Conservation (phyloP, 2,797 vertebrate genomes). For the Prunella strophiata region DNA sequence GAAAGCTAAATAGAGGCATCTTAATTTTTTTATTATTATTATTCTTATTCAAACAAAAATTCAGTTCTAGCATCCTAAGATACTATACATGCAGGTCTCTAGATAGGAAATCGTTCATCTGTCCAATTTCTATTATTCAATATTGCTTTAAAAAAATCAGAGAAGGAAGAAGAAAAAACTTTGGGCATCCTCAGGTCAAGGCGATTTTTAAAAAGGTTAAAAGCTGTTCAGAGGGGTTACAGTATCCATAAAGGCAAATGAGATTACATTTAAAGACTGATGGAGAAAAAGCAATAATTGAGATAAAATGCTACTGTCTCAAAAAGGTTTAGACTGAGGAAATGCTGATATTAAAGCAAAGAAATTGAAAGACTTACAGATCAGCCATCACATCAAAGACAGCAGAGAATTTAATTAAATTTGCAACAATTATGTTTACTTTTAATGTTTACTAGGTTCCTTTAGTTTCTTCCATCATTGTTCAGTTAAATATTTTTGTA, state of each 20-base stretch:
- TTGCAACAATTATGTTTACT: constrained; percentile 73
- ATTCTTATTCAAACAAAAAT: constrained; percentile 68
- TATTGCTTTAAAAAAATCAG: constrained; percentile 67
- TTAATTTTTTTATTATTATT: constrained; percentile 62
- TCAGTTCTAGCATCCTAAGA: constrained; percentile 33
- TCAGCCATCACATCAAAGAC: constrained; percentile 70
- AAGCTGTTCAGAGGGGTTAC: constrained; percentile 85
- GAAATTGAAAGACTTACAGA: constrained; percentile 74
- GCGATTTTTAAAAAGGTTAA: constrained; percentile 85
- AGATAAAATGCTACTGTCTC: constrained; percentile 79
- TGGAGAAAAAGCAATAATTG: constrained; percentile 81
- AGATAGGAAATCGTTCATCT: constrained; percentile 60
- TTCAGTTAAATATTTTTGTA: constrained; percentile 70
- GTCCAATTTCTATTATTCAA: constrained; percentile 74
- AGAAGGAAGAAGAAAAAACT: constrained; percentile 56
- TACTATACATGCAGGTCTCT: not conserved
- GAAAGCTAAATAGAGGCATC: constrained; percentile 62
- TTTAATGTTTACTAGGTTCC: constrained; percentile 68
- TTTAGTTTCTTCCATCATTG: constrained; percentile 53
- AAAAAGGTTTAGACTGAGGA: constrained; percentile 72
- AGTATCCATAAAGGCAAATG: constrained; percentile 84
- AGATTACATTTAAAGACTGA: constrained; percentile 84
- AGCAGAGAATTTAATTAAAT: constrained; percentile 68
- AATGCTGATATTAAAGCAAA: constrained; percentile 70
- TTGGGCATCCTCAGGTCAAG: constrained; percentile 81